Base-by-base conservation (phyloP, 2,113 vertebrate species). In the Antechinus flavipes region DNA sequence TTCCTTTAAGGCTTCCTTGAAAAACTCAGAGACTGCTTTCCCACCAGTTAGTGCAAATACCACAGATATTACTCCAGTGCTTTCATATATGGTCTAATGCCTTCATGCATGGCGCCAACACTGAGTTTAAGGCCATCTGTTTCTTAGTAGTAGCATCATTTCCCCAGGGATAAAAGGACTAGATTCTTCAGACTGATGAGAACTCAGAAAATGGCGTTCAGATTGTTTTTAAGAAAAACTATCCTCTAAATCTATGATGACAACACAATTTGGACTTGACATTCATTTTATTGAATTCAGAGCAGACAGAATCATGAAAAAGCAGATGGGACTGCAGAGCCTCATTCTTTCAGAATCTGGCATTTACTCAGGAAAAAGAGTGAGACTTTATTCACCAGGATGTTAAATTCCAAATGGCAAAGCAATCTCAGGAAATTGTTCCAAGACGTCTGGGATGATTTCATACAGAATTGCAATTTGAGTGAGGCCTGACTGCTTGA, bases 381-480 rank as follows among this genome's bases (percentile, higher is more conserved):
- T 0, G 99, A 99, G 93, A 99, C 99, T 94, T 99, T 99, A 0
- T 90, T 93, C 96, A 99, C 99, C 0, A 97, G 98, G 94, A 99
- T 97, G 93, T 99, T 98, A 54, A 99, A 99, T 49, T 99, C 99
- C 97, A 99, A 91, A 3, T 58, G 97, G 49, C 92, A 98, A 9
- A 99, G 99, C 98, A 99, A 99, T 56, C 94, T 97, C 49, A 99
- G 99, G 1, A 99, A 99, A 58, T 96, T 95, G 91, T 98, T 98
- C 68, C 99, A 98, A 0, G 99, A 99, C 0, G 98, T 99, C 95
- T 99, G 99, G 0, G 99, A 99, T 97, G 99, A 99, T 0, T 99
- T 99, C 84, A 99, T 99, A 98, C 99, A 99, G 97, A 99, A 99
- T 9, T 98, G 98, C 91, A 99, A 97, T 98, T 99, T 2, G 47